Evolutionary conservation across 2,797 vertebrate genomes (phyloP).

Genomic region (Gymnoscopelus braueri): DNA sequence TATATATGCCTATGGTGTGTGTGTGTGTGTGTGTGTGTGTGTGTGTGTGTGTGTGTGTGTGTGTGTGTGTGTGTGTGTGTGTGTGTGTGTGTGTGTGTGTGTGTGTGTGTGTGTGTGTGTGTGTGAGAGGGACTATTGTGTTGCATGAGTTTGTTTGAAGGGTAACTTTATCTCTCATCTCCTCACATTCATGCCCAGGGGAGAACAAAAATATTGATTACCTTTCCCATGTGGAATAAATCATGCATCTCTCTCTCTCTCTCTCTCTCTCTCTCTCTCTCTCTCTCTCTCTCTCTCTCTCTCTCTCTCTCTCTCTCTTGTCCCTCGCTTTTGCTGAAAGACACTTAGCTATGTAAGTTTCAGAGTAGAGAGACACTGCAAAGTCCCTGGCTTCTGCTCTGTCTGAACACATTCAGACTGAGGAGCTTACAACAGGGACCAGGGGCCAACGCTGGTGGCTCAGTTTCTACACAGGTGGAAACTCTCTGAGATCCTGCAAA

Average conservation of each 20-base stretch:
- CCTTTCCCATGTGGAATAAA: conserved; percentile 27
- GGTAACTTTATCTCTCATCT: neutral
- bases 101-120: conserved; percentile 11
- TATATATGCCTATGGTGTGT: conserved; percentile 8
- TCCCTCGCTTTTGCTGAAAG: no score
- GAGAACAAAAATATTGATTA: conserved; percentile 26
- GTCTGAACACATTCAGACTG: neutral
- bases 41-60: conserved; percentile 21
- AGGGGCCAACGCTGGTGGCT: no score
- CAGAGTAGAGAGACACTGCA: no score
- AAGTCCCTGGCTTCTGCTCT: neutral
- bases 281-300: neutral
- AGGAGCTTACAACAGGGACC: neutral
- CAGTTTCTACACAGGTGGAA: no score
- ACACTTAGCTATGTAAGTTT: no score
- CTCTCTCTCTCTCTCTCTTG: neutral
- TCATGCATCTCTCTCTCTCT: neutral
- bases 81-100: conserved; percentile 15
- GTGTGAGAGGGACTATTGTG: conserved; percentile 1
- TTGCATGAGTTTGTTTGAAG: neutral
- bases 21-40: conserved; percentile 28
- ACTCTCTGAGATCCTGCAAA: no score
- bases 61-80: conserved; percentile 1
- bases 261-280: neutral
- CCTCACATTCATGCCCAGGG: neutral